These are phyloP conservation scores for Eurystomus glaucurus DNA, from an alignment of 2,797 vertebrate genomes.

Conservation along the genomic window DNA sequence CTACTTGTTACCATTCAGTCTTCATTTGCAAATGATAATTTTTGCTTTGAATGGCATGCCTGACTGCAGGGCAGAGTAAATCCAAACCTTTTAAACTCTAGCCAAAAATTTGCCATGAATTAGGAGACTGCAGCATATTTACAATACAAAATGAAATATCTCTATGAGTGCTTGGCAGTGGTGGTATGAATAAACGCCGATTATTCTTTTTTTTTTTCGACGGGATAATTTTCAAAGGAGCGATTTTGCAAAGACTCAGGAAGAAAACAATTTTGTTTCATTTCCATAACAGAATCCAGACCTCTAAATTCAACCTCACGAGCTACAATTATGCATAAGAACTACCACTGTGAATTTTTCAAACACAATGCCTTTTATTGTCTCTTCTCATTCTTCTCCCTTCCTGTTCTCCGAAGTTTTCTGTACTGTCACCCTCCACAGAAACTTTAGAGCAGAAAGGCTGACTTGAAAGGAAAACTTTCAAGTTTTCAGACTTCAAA, in stretches of 20 bases:
- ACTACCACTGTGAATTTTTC: slow-evolving; percentile 9
- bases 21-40: slow-evolving; percentile 75
- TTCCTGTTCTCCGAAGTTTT: slow-evolving; percentile 48
- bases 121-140: slow-evolving; percentile 78
- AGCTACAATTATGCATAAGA: slow-evolving; percentile 60
- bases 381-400: slow-evolving; percentile 81
- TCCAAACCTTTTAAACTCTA: slow-evolving; percentile 81
- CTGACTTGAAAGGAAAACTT: slow-evolving; percentile 15
- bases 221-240: slow-evolving; percentile 88
- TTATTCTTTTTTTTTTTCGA: slow-evolving; percentile 80
- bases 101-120: slow-evolving; percentile 88
- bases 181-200: slow-evolving; percentile 83
- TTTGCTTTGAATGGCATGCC: slow-evolving; percentile 72
- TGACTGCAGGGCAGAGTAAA: slow-evolving; percentile 81
- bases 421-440: slow-evolving; percentile 45
- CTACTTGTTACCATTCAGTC: slow-evolving; percentile 55
- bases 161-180: slow-evolving; percentile 9
- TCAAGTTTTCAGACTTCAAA: not conserved
- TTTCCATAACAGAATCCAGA: slow-evolving; percentile 94
- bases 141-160: slow-evolving; percentile 73
- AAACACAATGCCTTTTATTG: slow-evolving; percentile 62
- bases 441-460: slow-evolving; percentile 22
- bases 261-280: slow-evolving; percentile 96
- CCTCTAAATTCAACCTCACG: slow-evolving; percentile 59
- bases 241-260: slow-evolving; percentile 87